Conservation (phyloP, 2,113 vertebrate species). For the Festucalex cinctus region DNA sequence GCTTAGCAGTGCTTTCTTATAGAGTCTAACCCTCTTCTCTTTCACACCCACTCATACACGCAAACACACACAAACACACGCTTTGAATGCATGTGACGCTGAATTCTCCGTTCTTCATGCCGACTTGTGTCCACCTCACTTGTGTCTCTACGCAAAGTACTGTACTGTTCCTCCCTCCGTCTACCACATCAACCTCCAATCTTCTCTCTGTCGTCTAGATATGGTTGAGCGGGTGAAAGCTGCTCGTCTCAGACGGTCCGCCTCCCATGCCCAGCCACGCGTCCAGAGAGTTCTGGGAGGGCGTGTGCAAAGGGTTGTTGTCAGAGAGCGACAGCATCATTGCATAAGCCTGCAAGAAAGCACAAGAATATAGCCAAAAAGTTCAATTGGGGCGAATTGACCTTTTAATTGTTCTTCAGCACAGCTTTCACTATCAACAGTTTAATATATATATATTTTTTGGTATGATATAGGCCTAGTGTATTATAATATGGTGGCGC, state of each 20-base stretch:
- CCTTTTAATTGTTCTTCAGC: no score
- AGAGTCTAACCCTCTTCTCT: conserved; percentile 15
- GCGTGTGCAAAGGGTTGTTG: conserved; percentile 87
- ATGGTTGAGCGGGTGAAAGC: conserved; percentile 96
- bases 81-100: conserved; percentile 41
- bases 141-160: conserved; percentile 52
- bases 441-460: no score
- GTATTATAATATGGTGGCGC: no score
- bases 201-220: conserved; percentile 76
- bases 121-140: conserved; percentile 54
- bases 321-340: conserved; percentile 99
- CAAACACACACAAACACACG: conserved; percentile 4
- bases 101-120: conserved; percentile 32
- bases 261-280: conserved; percentile 96
- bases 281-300: conserved; percentile 95
- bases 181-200: conserved; percentile 52
- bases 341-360: conserved; percentile 88
- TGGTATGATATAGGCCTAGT: no score
- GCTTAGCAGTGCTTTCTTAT: conserved; percentile 66
- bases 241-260: conserved; percentile 85
- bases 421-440: no score
- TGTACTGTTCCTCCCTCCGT: conserved; percentile 36
- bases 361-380: conserved; percentile 8
- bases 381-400: background rate
- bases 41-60: conserved; percentile 6